These are phyloP conservation scores for Tenthredo mesomela DNA, from an alignment of 2,888 invertebrate species.

Conservation along the genomic window DNA sequence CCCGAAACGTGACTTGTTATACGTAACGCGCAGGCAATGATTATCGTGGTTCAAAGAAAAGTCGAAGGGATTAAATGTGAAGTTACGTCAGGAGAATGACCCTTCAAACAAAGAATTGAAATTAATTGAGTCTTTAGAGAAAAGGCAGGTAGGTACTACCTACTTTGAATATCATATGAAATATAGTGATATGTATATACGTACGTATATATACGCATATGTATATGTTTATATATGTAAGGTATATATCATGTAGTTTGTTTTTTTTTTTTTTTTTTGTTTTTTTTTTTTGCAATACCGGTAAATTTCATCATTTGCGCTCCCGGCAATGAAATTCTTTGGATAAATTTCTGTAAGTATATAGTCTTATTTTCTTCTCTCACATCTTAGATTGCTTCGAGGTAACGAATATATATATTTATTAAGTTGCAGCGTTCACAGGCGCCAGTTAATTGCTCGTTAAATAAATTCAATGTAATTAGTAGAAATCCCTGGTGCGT, in stretches of 20 bases:
- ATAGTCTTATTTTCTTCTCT: background rate
- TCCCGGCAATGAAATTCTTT: background rate
- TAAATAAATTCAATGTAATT: conserved; percentile 35
- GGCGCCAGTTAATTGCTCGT: conserved; percentile 48
- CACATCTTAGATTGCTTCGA: background rate
- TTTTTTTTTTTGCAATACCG: background rate
- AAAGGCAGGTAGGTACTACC: background rate
- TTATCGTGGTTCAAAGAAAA: background rate
- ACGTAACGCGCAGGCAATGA: background rate
- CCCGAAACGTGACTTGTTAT: conserved; percentile 1
- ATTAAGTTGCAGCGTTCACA: background rate
- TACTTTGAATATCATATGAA: background rate
- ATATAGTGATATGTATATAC: no score
- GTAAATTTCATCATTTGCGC: conserved; percentile 13
- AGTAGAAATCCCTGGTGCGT: background rate
- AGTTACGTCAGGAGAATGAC: background rate
- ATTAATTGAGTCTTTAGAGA: background rate
- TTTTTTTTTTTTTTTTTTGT: no score
- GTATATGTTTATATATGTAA: no score
- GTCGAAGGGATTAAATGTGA: background rate
- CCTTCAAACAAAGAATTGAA: background rate
- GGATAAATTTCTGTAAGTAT: conserved; percentile 6
- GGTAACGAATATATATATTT: background rate
- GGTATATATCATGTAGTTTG: no score
- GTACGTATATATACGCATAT: no score